phyloP scores from a whole-genome alignment of 2,888 invertebrate genomes.

The Coelinius sp. region DNA sequence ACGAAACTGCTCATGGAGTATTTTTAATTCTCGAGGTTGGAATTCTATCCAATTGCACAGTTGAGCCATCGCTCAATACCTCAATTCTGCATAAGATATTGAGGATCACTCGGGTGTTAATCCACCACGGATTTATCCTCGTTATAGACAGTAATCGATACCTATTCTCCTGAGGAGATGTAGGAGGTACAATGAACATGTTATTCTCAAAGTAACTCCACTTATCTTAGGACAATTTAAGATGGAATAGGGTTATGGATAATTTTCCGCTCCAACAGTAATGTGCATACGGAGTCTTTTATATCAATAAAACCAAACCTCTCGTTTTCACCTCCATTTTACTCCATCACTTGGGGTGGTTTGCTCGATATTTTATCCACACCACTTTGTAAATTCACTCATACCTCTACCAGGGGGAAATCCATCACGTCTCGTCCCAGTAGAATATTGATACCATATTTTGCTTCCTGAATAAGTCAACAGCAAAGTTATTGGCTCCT shows the following conservation, averaged over 20 bases:
- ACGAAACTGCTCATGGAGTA: background rate
- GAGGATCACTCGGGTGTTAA: background rate
- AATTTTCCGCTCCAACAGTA: background rate
- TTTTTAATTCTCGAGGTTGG: background rate
- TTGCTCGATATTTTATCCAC: background rate
- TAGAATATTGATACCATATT: background rate
- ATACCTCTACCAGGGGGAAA: background rate
- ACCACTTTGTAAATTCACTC: constrained; percentile 7
- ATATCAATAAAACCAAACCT: background rate
- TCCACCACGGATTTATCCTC: background rate
- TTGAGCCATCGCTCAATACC: background rate
- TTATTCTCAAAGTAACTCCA: background rate
- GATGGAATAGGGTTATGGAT: background rate
- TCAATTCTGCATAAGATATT: background rate
- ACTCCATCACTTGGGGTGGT: background rate
- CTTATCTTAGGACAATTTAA: background rate
- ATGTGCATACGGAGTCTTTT: background rate
- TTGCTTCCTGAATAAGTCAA: background rate
- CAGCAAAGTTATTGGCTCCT: background rate
- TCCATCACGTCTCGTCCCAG: background rate
- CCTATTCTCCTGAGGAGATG: background rate
- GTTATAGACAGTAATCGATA: background rate
- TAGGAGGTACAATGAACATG: background rate
- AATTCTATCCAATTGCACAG: background rate
- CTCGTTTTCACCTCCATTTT: background rate